These are phyloP conservation scores for Siderastrea radians DNA, from an alignment of 92 coral and sea anemone species.

Conservation along the genomic window DNA sequence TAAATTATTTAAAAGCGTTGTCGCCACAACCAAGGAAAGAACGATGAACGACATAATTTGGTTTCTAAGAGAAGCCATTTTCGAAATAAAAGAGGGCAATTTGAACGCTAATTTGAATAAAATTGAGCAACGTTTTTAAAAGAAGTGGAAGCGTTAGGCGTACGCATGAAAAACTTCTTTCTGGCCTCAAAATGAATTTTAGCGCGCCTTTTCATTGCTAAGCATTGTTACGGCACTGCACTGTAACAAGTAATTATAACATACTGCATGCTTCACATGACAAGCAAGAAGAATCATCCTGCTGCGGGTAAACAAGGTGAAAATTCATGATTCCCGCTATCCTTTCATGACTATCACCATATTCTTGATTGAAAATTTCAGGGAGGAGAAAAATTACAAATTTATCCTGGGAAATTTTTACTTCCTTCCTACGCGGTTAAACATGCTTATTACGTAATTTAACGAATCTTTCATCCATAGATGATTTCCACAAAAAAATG, in stretches of 20 bases:
- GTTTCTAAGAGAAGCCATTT: not conserved
- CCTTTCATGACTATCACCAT: not conserved
- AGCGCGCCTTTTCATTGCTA: not conserved
- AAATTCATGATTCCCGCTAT: not conserved
- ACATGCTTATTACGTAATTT: not conserved
- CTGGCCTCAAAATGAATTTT: too few species aligned
- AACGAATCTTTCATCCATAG: too few species aligned
- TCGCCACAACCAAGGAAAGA: not conserved
- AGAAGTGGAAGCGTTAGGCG: not conserved
- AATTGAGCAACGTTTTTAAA: not conserved
- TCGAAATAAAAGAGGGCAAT: not conserved
- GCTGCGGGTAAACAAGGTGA: not conserved
- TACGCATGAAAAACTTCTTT: not conserved
- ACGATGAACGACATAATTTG: not conserved
- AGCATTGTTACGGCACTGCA: not conserved
- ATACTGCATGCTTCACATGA: not conserved
- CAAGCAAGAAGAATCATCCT: too few species aligned
- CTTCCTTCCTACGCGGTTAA: too few species aligned
- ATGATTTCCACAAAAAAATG: too few species aligned
- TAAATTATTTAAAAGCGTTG: conserved; percentile 7
- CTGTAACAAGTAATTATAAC: not conserved
- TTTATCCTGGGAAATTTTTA: too few species aligned
- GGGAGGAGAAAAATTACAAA: too few species aligned
- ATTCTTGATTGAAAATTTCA: not conserved
- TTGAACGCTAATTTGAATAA: not conserved